phyloP scores from a whole-genome alignment of 2,797 vertebrate genomes.

The Falco naumanni region DNA sequence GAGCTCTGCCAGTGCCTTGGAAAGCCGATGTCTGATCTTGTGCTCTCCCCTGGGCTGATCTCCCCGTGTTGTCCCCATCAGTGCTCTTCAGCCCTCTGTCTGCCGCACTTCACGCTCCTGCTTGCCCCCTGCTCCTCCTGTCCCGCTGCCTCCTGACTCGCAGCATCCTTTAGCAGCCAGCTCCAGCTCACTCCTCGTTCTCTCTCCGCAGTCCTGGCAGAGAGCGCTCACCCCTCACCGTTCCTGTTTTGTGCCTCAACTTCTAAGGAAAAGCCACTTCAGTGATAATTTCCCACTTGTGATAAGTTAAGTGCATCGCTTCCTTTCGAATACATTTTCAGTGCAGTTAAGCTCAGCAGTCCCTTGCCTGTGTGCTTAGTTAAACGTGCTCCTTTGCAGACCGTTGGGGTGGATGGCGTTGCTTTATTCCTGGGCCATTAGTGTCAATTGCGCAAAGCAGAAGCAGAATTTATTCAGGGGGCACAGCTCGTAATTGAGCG shows the following conservation, averaged over 20 bases:
- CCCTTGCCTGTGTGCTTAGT: constrained; percentile 66
- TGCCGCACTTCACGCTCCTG: not conserved
- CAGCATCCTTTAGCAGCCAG: not conserved
- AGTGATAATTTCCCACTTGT: constrained; percentile 77
- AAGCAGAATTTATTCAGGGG: constrained; percentile 73
- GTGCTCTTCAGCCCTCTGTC: not conserved
- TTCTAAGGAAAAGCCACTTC: constrained; percentile 68
- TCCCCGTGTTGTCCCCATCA: rapidly evolving
- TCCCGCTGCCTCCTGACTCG: not conserved
- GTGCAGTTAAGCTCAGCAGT: constrained; percentile 73
- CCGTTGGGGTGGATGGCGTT: constrained; percentile 71
- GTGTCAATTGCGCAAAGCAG: constrained; percentile 74
- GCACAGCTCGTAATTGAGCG: constrained; percentile 23
- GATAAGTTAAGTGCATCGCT: constrained; percentile 78
- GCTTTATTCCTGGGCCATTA: constrained; percentile 77
- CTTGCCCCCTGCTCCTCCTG: not conserved
- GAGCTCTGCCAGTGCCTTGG: not conserved
- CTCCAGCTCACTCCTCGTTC: not conserved
- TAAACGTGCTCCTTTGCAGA: constrained; percentile 67
- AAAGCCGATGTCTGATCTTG: not conserved
- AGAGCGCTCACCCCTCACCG: not conserved
- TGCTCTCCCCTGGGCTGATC: not conserved
- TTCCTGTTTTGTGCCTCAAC: constrained; percentile 50
- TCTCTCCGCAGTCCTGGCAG: not conserved
- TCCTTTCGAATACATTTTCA: constrained; percentile 72